Conservation (phyloP, 2,113 vertebrate species). For the Mystacornis crossleyi region DNA sequence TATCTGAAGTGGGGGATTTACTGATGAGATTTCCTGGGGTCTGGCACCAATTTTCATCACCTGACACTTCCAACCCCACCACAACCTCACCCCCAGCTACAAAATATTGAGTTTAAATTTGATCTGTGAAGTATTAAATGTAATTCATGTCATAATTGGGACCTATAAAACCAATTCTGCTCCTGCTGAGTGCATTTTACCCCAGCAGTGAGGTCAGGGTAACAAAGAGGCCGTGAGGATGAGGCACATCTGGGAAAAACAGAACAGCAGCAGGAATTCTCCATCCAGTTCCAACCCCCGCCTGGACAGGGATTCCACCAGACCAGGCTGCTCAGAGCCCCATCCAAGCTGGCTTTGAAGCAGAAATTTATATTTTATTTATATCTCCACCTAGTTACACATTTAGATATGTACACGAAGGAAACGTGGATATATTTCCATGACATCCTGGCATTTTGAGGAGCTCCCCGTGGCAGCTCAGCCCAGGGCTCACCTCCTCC, state of each 20-base stretch:
- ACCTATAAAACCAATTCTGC: neutral
- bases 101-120: neutral
- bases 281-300: neutral
- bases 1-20: accelerated
- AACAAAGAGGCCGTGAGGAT: neutral
- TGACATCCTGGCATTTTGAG: neutral
- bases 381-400: too few relatives aligned
- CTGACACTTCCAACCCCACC: neutral
- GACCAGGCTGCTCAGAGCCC: neutral
- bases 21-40: neutral
- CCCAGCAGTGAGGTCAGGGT: neutral
- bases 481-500: neutral
- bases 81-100: neutral
- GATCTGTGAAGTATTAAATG: neutral
- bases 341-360: neutral
- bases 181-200: neutral
- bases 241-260: neutral
- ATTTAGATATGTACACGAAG: neutral
- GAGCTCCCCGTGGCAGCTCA: neutral
- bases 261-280: neutral
- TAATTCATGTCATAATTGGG: neutral
- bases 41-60: neutral
- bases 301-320: neutral
- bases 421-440: neutral
- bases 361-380: neutral